These are phyloP conservation scores for Hetaerina titia DNA, from an alignment of 2,888 invertebrate species.

Conservation along the genomic window DNA sequence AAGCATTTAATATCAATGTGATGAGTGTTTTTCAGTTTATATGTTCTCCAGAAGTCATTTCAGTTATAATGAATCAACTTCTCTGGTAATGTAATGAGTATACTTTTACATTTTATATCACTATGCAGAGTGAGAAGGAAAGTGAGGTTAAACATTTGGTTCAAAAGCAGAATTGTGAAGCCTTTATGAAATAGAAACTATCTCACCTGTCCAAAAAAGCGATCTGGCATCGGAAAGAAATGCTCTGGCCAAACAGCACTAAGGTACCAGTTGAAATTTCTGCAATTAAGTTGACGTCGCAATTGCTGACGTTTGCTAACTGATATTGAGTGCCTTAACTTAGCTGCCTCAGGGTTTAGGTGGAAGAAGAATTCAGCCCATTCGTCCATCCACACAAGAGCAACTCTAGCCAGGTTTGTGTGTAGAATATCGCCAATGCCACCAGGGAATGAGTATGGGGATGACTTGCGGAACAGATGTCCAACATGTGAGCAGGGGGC, in stretches of 20 bases:
- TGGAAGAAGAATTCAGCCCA: conserved; percentile 96
- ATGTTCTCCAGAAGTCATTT: no score
- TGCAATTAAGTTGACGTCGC: conserved; percentile 86
- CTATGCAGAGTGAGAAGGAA: no score
- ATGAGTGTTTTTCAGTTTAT: no score
- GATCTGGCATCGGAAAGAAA: conserved; percentile 92
- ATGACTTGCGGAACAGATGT: conserved; percentile 93
- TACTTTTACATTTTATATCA: no score
- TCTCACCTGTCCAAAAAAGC: conserved; percentile 93
- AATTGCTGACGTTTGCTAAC: conserved; percentile 83
- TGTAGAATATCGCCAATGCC: conserved; percentile 93
- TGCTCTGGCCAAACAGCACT: conserved; percentile 97
- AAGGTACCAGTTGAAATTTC: conserved; percentile 95
- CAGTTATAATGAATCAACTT: no score
- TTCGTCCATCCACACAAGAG: conserved; percentile 98
- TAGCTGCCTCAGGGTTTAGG: conserved; percentile 82
- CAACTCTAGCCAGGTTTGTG: conserved; percentile 94
- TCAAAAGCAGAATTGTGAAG: neutral
- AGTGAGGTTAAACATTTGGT: no score
- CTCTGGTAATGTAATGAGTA: no score
- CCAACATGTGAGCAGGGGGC: conserved; percentile 96
- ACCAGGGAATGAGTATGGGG: conserved; percentile 97
- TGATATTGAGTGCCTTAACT: conserved; percentile 78
- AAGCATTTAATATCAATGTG: no score
- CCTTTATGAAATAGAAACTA: neutral